phyloP scores from a whole-genome alignment of 2,797 vertebrate species.

The Apogon talboti region DNA sequence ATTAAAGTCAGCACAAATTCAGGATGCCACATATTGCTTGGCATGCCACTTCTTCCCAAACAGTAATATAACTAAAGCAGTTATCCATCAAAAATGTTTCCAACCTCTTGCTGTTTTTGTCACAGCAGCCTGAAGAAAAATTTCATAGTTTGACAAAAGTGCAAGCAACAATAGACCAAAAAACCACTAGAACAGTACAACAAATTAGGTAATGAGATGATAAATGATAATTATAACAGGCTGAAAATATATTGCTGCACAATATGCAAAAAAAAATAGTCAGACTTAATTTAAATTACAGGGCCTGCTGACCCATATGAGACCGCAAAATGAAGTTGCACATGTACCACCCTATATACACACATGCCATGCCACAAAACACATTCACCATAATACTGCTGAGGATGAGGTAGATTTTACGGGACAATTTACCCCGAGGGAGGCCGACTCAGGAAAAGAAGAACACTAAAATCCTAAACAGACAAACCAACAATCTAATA shows the following conservation, averaged over 20 bases:
- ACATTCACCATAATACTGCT: not conserved
- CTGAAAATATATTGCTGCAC: not conserved
- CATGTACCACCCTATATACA: not conserved
- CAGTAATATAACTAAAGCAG: constrained; percentile 32
- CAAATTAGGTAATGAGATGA: not conserved
- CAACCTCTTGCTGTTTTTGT: constrained; percentile 20
- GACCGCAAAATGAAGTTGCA: constrained; percentile 12
- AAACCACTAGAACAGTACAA: not conserved
- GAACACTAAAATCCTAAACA: not conserved
- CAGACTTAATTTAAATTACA: not conserved
- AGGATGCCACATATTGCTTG: constrained; percentile 6
- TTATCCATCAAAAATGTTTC: constrained; percentile 17
- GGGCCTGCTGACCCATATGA: constrained; percentile 5
- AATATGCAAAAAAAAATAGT: constrained; percentile 14
- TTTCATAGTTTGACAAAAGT: constrained; percentile 6
- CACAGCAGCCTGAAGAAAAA: constrained; percentile 15
- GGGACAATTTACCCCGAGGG: not conserved
- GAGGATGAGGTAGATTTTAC: constrained; percentile 34
- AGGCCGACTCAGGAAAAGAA: constrained; percentile 4
- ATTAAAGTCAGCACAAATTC: constrained; percentile 43
- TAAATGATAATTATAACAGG: not conserved
- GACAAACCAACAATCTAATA: constrained; percentile 44
- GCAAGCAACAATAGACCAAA: not conserved
- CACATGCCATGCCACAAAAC: constrained; percentile 1
- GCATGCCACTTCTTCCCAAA: constrained; percentile 16